Base-by-base conservation (phyloP, 1,140 invertebrate genomes). In the Rhysida immarginata region DNA sequence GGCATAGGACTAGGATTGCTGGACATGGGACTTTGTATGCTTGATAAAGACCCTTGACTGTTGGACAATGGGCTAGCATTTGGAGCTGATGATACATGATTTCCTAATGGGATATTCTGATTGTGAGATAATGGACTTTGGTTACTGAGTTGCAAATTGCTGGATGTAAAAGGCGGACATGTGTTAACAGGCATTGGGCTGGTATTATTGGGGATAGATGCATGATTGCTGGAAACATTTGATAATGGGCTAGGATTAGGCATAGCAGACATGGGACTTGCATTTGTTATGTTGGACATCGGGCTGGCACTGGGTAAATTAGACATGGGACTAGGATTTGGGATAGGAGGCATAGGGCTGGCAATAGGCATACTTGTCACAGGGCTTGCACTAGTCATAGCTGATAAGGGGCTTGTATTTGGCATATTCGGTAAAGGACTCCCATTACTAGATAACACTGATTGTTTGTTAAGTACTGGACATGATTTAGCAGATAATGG, bases 221-320 rank as follows among this genome's bases (percentile, higher is more conserved):
- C 21, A 5, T 51, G 49, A 27, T 51, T 25, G 49, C 49, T 51
- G 20, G 44, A 46, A 18, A 46, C 18, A 20, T 46, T 46, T 16
- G 49, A 27, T 25, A 51, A 11, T 21, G 49, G 49, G 20, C 49
- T 51, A n/a, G 49, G 13, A 51, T 51, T 25, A 11, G 49, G 49
- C 8, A 51, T 8, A 26, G 3, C 24, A 11, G 49, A 51, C 26
- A 27, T n/a, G 3, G 49, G 49, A 25, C 49, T 51, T 24, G 49
- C 13, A 27, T 51, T 51, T 25, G 49, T 24, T 11, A 51, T 2
- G 21, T 20, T 51, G 20, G 49, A 51, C 49, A 51, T 26, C 3
- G 49, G 49, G 26, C 49, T 51, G 49, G 49, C 49, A 8, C 5
- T 51, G 26, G 49, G 49, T 27, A 51, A 51, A 27, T 24, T 51